Base-by-base conservation (phyloP, 1,140 invertebrate species). In the Drosophila lacertosa region DNA sequence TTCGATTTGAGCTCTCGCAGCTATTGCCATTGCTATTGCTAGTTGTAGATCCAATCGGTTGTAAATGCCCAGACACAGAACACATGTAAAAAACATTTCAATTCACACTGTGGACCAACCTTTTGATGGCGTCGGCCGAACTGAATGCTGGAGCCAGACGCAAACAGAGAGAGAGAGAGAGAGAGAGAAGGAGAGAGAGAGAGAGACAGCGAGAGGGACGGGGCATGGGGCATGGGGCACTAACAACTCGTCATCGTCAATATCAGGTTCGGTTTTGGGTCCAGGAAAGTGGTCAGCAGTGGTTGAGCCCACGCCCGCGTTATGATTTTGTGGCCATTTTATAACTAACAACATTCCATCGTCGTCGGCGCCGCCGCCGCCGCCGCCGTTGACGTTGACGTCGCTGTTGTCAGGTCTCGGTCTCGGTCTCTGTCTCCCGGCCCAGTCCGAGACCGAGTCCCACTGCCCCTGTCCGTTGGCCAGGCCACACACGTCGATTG, bases 271-370 rank as follows among this genome's bases (percentile, higher is more conserved):
- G 77, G 79, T 67, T 59, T 80, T 42, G 59, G 55, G 51, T 67
- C 48, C 75, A 67, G 70, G 37, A 57, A 69, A 74, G 45, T 45
- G 54, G 53, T 64, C 40, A 35, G 22, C 59, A 57, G 64, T 24
- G 59, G 63, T 64, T 44, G 64, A 54, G 69, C 81, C 82, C 82
- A 86, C 82, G 81, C 81, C 73, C 69, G 81, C 77, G 82, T 88
- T 88, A 88, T 86, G 81, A 81, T 86, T 86, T 88, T 86, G 82
- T 88, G 81, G 82, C 82, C 81, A 86, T 86, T 86, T 86, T 86
- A 86, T 86, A 86, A 86, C 81, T 86, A 86, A 88, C 81, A 86
- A 81, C 81, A 86, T 86, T 86, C 81, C 81, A 86, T 44, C 68
- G 77, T 55, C 69, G 68, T 57, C 79, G 70, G 50, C 65, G 69